Evolutionary conservation across 2,888 invertebrate genomes (phyloP), one percentile per base, ranked within the genome.

Genomic region (Empis stercorea): DNA sequence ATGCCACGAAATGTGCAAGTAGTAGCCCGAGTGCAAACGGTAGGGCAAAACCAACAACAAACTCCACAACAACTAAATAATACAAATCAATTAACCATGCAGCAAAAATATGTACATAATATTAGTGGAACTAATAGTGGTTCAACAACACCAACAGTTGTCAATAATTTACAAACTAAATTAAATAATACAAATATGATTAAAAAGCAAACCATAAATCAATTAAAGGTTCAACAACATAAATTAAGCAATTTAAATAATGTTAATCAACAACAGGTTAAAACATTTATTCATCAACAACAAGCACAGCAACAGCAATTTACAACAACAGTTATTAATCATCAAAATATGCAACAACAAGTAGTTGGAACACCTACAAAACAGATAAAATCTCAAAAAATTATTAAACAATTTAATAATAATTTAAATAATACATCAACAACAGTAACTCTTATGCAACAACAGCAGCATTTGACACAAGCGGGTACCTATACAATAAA

Each of bases 331-430:
- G 45, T 38, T 38, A 20, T 38, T 38, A 38, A 38, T 38, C 17
- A 38, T 13, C 17, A 16, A 17, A 38, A 38, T 38, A 38, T 38
- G 17, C 49, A 44, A 4, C 43, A 17, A 23, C 3, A n/a, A 42
- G 43, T 30, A 11, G 10, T 17, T 2, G 5, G 13, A 39, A 43
- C 17, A 7, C 50, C 47, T 30, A 48, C 53, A 11, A 57, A 55
- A 38, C 55, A 55, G 30, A 46, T 57, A 9, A 56, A 56, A 43
- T 55, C 56, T 30, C 56, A 54, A 23, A 57, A 68, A 53, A 59
- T 68, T 45, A 58, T 66, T 4, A 65, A 68, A 52, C 68, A 68
- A 54, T 63, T 63, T 48, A 62, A 58, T 42, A 62, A 57, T 51
- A 56, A 39, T 41, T 32, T 30, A n/a, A 42, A 37, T 15, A 48